A percentile compares a stretch with the other conserved stretches of the same genome.
Conservation (phyloP, 2,888 invertebrate genomes). For the Drosophila neotestacea region DNA sequence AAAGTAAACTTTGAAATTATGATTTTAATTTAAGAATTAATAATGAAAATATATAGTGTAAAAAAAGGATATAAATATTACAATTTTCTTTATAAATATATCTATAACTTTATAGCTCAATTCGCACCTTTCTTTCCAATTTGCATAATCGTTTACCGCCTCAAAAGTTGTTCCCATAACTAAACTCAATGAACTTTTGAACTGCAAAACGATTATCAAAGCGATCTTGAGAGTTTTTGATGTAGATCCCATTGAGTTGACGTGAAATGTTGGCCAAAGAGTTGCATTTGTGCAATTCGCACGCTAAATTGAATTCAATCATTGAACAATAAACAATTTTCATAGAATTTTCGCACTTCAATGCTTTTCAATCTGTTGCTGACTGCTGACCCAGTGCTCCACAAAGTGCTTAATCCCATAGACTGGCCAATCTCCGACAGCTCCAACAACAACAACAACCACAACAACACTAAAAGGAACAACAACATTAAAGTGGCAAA, state of each 20-base stretch:
- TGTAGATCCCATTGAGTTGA: constrained; percentile 24
- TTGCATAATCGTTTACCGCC: constrained; percentile 2
- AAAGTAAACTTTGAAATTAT: too few species aligned
- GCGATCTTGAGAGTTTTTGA: constrained; percentile 27
- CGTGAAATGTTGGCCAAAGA: constrained; percentile 21
- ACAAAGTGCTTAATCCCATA: constrained; percentile 49
- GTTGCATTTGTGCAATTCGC: constrained; percentile 7
- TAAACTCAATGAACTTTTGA: constrained; percentile 66
- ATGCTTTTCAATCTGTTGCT: constrained; percentile 37
- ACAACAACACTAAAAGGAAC: constrained; percentile 1
- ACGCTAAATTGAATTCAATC: constrained; percentile 74
- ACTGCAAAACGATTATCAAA: constrained; percentile 50
- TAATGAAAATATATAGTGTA: too few species aligned
- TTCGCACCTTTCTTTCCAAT: background rate
- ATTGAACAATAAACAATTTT: constrained; percentile 71
- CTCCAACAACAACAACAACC: constrained; percentile 13
- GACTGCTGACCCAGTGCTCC: constrained; percentile 73
- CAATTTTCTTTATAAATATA: background rate
- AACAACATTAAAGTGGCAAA: constrained; percentile 54
- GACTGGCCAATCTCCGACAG: constrained; percentile 54
- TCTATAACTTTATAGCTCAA: background rate
- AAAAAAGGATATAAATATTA: too few species aligned
- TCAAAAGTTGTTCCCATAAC: constrained; percentile 19
- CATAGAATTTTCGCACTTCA: constrained; percentile 73
- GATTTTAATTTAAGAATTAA: too few species aligned